Conservation (phyloP, 2,888 invertebrate genomes). For the Agriotes lineatus region DNA sequence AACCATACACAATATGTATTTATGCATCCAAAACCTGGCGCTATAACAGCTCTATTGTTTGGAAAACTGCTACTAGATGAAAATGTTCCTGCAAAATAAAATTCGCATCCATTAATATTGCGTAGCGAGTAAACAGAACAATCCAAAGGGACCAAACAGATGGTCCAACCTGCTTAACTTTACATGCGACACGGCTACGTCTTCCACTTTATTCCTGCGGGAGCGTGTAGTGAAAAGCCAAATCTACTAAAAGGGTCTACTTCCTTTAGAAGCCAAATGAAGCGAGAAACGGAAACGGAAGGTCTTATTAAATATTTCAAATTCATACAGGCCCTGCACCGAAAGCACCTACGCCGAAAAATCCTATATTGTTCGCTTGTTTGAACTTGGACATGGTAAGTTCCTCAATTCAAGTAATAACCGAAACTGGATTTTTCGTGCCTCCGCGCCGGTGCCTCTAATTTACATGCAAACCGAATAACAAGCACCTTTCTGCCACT, state of each 20-base stretch:
- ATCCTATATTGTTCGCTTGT: too few species aligned
- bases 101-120: too few species aligned
- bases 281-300: slow-evolving; percentile 16
- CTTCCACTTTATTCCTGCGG: slow-evolving; percentile 12
- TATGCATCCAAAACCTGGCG: too few species aligned
- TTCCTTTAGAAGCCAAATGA: slow-evolving; percentile 19
- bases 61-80: too few species aligned
- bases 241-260: slow-evolving; percentile 30
- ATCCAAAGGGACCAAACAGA: background rate
- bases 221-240: slow-evolving; percentile 15
- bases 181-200: slow-evolving; percentile 17
- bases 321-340: slow-evolving; percentile 9
- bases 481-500: slow-evolving; percentile 3
- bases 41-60: too few species aligned
- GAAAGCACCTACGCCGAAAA: slow-evolving; percentile 10
- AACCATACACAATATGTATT: too few species aligned
- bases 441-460: background rate
- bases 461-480: slow-evolving; percentile 15
- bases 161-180: slow-evolving; percentile 1
- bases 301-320: slow-evolving; percentile 26
- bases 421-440: too few species aligned
- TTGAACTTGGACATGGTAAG: too few species aligned
- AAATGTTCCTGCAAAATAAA: too few species aligned
- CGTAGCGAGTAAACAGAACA: too few species aligned
- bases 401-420: too few species aligned